phyloP scores from a whole-genome alignment of 2,888 invertebrate species.

The Chrysotoxum bicinctum region DNA sequence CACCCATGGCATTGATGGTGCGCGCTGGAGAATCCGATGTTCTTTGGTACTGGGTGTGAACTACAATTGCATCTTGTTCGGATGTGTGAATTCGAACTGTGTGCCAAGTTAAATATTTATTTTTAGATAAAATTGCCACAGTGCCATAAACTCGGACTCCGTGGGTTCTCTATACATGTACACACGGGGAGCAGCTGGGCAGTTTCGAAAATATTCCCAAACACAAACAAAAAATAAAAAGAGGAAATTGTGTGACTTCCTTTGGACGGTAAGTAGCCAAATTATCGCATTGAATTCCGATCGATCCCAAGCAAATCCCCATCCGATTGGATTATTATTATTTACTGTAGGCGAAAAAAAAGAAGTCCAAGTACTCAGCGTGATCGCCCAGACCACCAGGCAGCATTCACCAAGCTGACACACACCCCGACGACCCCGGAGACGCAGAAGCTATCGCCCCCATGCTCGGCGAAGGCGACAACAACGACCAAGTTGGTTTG shows the following conservation, averaged over 20 bases:
- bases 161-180: neutral
- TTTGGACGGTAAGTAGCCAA: conserved; percentile 68
- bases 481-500: conserved; percentile 6
- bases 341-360: conserved; percentile 51
- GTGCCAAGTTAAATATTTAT: conserved; percentile 72
- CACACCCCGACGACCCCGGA: conserved; percentile 1
- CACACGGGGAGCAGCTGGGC: conserved; percentile 50
- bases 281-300: conserved; percentile 70
- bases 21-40: conserved; percentile 38
- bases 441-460: neutral
- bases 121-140: conserved; percentile 69
- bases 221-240: conserved; percentile 20
- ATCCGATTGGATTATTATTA: conserved; percentile 65
- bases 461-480: neutral
- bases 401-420: conserved; percentile 3
- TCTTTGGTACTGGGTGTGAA: conserved; percentile 60
- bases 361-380: conserved; percentile 10
- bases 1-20: neutral
- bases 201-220: conserved; percentile 33
- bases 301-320: conserved; percentile 69
- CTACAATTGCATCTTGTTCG: conserved; percentile 57
- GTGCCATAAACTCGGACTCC: neutral
- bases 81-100: conserved; percentile 53
- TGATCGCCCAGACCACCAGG: conserved; percentile 67
- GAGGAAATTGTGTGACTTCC: conserved; percentile 41